Percentiles rank a stretch among this genome's conserved stretches.
Evolutionary conservation across 2,797 vertebrate genomes (phyloP).

Genomic region (Eurystomus glaucurus): DNA sequence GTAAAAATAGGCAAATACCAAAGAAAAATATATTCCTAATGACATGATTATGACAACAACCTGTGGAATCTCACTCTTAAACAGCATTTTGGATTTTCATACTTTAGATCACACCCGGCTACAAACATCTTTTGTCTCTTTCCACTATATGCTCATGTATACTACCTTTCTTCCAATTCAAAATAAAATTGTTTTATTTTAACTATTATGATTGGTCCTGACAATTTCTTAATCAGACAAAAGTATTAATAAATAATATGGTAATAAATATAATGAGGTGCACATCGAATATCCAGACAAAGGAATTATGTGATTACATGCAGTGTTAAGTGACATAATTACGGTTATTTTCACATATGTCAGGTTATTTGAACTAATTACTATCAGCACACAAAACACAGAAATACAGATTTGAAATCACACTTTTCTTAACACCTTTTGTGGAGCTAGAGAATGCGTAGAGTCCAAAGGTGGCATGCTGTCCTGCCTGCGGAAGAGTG

Average conservation of each 20-base stretch:
- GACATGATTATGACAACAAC: constrained; percentile 12
- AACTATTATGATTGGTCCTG: neutral
- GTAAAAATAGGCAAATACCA: constrained; percentile 6
- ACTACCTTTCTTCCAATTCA: neutral
- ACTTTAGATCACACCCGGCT: neutral
- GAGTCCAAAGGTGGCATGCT: neutral
- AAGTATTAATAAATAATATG: constrained; percentile 48
- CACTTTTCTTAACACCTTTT: neutral
- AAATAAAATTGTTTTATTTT: neutral
- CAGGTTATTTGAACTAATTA: neutral
- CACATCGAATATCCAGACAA: constrained; percentile 8
- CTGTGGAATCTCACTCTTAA: neutral
- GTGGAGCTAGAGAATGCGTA: neutral
- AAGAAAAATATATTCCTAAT: constrained; percentile 50
- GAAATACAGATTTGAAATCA: constrained; percentile 22
- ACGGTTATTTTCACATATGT: constrained; percentile 26
- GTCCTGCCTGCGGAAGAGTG: neutral
- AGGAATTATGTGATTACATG: neutral
- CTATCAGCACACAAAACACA: neutral
- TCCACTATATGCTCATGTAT: neutral
- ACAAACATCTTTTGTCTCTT: neutral
- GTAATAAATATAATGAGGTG: constrained; percentile 44
- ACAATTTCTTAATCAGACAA: constrained; percentile 18
- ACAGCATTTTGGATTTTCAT: neutral
- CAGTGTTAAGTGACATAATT: constrained; percentile 13